A percentile compares a stretch with the other conserved stretches of the same genome.
Conservation (phyloP, 2,888 invertebrate genomes). For the Automeris io region DNA sequence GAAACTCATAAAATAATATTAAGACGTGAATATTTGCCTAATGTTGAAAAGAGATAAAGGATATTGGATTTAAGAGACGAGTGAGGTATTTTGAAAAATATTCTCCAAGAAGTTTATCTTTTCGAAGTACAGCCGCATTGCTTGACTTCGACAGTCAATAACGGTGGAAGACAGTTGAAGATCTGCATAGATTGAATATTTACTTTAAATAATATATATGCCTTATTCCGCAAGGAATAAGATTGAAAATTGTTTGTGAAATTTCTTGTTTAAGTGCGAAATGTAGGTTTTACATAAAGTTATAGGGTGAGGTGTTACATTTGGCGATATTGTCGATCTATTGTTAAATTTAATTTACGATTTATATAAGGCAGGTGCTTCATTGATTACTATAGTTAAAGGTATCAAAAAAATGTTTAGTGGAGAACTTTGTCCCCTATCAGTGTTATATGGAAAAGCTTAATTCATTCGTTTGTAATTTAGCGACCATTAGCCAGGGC, state of each 20-base stretch:
- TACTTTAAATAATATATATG: slow-evolving; percentile 8
- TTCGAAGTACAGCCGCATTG: slow-evolving; percentile 29
- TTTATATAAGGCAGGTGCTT: no score
- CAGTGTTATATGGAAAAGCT: no score
- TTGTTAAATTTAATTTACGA: no score
- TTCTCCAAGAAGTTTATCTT: slow-evolving; percentile 11
- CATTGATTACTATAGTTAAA: no score
- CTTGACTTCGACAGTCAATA: slow-evolving; percentile 44
- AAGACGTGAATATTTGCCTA: no score
- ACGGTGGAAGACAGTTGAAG: slow-evolving; percentile 38
- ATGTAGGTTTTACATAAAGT: slow-evolving; percentile 7
- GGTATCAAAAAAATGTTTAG: no score
- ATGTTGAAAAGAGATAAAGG: slow-evolving; percentile 8
- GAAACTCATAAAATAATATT: no score
- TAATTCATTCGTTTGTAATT: no score
- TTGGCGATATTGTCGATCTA: slow-evolving; percentile 4
- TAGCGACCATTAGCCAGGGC: no score
- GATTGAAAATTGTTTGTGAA: slow-evolving; percentile 20
- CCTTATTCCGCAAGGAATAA: slow-evolving; percentile 13
- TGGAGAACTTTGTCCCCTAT: no score
- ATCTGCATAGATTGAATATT: slow-evolving; percentile 30
- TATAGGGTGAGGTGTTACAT: slow-evolving; percentile 7
- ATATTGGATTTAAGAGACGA: slow-evolving; percentile 5
- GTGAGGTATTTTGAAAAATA: slow-evolving; percentile 7
- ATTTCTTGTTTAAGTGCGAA: slow-evolving; percentile 8